Evolutionary conservation across 2,888 invertebrate genomes (phyloP).

Genomic region (Lithodes maja): DNA sequence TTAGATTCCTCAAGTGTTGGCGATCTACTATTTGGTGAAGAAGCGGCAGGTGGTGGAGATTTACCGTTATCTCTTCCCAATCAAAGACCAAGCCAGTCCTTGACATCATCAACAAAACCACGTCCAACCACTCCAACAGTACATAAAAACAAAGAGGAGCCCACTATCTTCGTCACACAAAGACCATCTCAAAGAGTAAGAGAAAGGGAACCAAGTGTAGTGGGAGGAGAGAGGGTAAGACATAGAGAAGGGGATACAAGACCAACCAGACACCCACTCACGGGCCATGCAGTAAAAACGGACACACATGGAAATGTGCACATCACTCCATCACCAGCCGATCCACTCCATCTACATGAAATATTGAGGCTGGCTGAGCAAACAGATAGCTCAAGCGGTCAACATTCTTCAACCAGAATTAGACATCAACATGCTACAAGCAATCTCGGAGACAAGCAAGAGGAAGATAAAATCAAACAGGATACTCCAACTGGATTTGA

Average conservation of each 20-base stretch:
- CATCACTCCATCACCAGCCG: constrained; percentile 27
- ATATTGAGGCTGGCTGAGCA: constrained; percentile 44
- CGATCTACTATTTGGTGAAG: constrained; percentile 27
- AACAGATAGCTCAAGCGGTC: constrained; percentile 1
- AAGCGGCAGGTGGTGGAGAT: neutral
- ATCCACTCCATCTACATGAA: constrained; percentile 30
- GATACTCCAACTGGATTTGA: neutral
- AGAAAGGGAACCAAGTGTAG: neutral
- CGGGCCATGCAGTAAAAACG: neutral
- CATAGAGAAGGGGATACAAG: neutral
- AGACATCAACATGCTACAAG: neutral
- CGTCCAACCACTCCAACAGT: neutral
- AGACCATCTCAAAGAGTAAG: neutral
- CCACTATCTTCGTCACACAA: neutral
- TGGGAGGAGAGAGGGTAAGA: neutral
- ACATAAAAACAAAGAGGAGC: neutral
- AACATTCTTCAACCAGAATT: neutral
- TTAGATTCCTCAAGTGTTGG: constrained; percentile 31
- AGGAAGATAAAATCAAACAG: neutral
- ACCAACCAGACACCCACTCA: neutral
- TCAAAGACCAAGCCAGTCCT: neutral
- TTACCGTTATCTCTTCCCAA: neutral
- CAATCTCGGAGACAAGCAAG: neutral
- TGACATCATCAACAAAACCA: too few species aligned
- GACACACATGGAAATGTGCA: constrained; percentile 35